Evolutionary conservation across 92 coral and sea anemone species (phyloP), one percentile per base, ranked within the genome.

Genomic region (Phymanthus crucifer): DNA sequence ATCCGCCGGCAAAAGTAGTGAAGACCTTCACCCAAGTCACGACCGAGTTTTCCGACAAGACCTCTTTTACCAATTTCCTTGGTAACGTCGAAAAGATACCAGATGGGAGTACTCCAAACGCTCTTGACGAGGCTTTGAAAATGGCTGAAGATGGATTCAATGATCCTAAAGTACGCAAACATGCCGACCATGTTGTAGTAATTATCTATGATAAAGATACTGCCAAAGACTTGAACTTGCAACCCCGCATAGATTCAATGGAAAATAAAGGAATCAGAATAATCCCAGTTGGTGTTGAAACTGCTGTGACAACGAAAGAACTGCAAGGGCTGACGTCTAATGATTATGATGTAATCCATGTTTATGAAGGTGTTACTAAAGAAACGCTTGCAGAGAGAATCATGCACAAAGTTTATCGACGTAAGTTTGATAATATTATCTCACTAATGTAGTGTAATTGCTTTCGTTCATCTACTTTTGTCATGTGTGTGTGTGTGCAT

Each of bases 41-140:
- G 1, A 7, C 70, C 31, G 12, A 50, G 21, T 72, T 56, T 23
- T 58, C 61, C 13, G 58, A 71, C 31, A 80, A 71, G 57, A 35
- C 24, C 9, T 33, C 23, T 32, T 80, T 80, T 38, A 52, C 67
- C 5, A 37, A 10, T 2, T 40, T 26, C 18, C 71, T 80, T 17
- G 64, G 36, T 1, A 27, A 50, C 17, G 38, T 80, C 36, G 52
- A 70, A 2, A 37, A 71, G 40, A 36, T 16, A 14, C 40, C 38
- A 23, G 37, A 24, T 57, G 78, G 84, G 16, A 11, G 24, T n/a
- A 16, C 70, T 14, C 74, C 84, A n/a, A 70, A 38, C 45, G 84
- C 84, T n/a, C 77, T 80, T 31, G 84, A 80, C 33, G 77, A 80
- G 24, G 84, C 84, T 31, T 56, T 80, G 31, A 21, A 10, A n/a